Base-by-base conservation (phyloP, 53 echinoderm and acorn worm species). In the Echinarachnius parma region DNA sequence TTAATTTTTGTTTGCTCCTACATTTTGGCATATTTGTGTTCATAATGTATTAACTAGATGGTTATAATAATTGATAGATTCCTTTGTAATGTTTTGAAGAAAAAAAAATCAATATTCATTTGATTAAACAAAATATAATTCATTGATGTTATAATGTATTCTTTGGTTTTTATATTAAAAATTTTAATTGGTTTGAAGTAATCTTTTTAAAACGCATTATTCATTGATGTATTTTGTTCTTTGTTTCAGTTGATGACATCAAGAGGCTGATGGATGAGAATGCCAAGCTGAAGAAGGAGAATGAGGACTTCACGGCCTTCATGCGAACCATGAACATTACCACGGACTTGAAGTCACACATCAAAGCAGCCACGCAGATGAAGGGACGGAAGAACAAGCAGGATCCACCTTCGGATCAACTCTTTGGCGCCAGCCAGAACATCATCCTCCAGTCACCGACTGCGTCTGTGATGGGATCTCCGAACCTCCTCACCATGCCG, bases 231-330 rank as follows among this genome's bases (percentile, higher is more conserved):
- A n/a, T n/a, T n/a, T n/a, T n/a, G n/a, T n/a, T 59, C 26, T 78
- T 65, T 56, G 28, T n/a, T n/a, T n/a, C 96, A 80, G 96, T 79
- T 44, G 90, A 91, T 53, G 87, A 87, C 55, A 84, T 96, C 57
- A 85, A 87, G n/a, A 64, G 81, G 0, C 80, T 96, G 10, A 75
- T 78, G 66, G 83, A 84, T 9, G 91, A 96, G 67, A 96, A 96
- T 52, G 85, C 84, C 24, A 78, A 62, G 28, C 81, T 96, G 53
- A 63, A 85, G 37, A 76, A 80, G 27, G 96, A 96, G 67, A 96
- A 96, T 61, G 82, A 85, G 34, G 75, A 84, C 23, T 84, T 85
- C 59, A 78, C 75, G 21, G 82, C 87, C 33, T 75, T 96, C 37
- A 70, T 96, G 32, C 61, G 80, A 45, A 85, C 75, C 34, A 59